These are phyloP conservation scores for Gonocerus acuteangulatus DNA, from an alignment of 2,888 invertebrate genomes.

Conservation along the genomic window DNA sequence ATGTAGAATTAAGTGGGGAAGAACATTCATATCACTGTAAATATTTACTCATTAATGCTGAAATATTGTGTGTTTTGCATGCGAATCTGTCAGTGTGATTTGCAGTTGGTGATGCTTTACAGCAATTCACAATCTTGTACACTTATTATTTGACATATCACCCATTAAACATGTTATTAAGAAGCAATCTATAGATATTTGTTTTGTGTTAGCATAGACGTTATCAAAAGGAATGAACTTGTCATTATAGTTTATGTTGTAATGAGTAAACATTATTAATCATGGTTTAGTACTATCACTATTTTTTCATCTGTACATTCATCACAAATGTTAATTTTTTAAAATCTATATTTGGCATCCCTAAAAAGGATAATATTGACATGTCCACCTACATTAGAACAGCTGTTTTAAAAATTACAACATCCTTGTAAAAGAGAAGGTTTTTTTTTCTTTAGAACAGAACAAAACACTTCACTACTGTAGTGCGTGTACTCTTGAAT, in stretches of 20 bases:
- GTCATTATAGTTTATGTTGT: no score
- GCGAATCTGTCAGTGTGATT: constrained; percentile 29
- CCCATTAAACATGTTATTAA: not conserved
- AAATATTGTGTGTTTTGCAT: constrained; percentile 30
- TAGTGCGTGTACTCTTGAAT: not conserved
- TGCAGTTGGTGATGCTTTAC: constrained; percentile 25
- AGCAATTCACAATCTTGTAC: constrained; percentile 14
- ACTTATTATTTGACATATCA: not conserved
- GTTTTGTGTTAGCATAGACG: not conserved
- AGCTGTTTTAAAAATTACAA: no score
- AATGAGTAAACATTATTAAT: no score
- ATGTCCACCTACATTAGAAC: no score
- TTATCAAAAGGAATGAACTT: no score
- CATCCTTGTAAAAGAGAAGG: no score
- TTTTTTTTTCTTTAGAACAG: not conserved
- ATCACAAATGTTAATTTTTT: no score
- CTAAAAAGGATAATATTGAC: no score
- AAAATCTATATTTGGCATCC: no score
- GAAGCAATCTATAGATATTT: not conserved
- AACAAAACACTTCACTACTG: not conserved
- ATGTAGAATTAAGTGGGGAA: no score
- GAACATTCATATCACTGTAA: constrained; percentile 24
- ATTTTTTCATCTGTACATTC: no score
- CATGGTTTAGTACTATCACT: no score
- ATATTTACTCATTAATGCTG: constrained; percentile 30